phyloP scores from a whole-genome alignment of 2,797 vertebrate genomes.

The Todus mexicanus region DNA sequence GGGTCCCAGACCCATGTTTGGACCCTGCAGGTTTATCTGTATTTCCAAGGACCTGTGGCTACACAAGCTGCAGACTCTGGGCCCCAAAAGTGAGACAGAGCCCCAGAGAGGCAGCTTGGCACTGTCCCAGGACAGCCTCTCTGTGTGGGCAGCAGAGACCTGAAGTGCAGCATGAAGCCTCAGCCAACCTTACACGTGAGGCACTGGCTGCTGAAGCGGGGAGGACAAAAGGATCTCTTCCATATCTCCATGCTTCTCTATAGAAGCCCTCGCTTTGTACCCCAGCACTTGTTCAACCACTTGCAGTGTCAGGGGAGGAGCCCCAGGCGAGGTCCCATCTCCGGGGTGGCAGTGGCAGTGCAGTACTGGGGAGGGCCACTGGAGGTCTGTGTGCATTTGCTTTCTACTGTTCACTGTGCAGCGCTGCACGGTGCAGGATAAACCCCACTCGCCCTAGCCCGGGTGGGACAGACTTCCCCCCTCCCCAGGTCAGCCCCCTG shows the following conservation, averaged over 20 bases:
- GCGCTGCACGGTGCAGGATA: not conserved
- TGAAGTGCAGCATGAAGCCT: not conserved
- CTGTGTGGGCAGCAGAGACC: fast-evolving
- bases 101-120: not conserved
- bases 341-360: not conserved
- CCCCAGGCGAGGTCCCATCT: fast-evolving
- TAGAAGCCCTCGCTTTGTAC: not conserved
- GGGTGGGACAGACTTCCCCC: not conserved
- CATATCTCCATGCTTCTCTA: not conserved
- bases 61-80: not conserved
- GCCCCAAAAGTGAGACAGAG: not conserved
- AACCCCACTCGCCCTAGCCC: not conserved
- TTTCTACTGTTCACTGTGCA: fast-evolving
- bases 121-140: fast-evolving
- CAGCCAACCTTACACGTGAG: not conserved
- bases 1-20: not conserved
- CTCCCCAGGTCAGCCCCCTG: not conserved
- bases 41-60: not conserved
- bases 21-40: not conserved
- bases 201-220: not conserved
- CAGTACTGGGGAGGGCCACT: slow-evolving; percentile 12
- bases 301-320: not conserved
- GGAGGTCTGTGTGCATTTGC: slow-evolving; percentile 28
- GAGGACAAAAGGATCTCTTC: not conserved
- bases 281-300: not conserved